Base-by-base conservation (phyloP, 2,113 vertebrate species). In the Strix aluco region DNA sequence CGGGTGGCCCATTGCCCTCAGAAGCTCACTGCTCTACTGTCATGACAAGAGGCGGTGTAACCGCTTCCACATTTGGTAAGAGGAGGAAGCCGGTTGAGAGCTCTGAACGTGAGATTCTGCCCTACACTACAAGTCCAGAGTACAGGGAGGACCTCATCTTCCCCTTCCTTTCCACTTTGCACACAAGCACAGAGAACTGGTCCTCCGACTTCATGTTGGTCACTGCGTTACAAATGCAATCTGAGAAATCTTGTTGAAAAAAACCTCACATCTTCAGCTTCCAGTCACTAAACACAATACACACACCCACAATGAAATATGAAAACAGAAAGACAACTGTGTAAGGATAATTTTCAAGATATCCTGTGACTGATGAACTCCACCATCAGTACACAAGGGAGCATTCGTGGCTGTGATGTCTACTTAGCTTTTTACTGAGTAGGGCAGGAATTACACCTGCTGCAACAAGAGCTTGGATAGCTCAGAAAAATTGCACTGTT, bases 161-260 rank as follows among this genome's bases (percentile, higher is more conserved):
- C 61, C 23, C 17, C 11, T 32, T 63, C 17, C 32, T 49, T 9
- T 32, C 44, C 44, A 22, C 38, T 67, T 69, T 6, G 14, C 6
- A 0, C 32, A n/a, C 13, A 62, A 66, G 16, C n/a, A n/a, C 12
- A 34, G 21, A 42, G 42, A 11, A 32, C 23, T 19, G 18, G 21
- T 73, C 30, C 22, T 58, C 49, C 4, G 1, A 21, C 1, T 0
- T 11, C 1, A 0, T 6, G 25, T 26, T 62, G 25, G 19, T 2
- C 2, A 74, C 49, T 15, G 12, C 38, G 12, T 30, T 36, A 40
- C 22, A 59, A 82, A 58, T 3, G 12, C 14, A 49, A 20, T 49
- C 20, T 40, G 42, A 92, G 59, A 19, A 58, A 57, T 26, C 34
- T 62, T 22, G 13, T 3, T 21, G 5, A 23, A 65, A 36, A 49